Base-by-base conservation (phyloP, 2,113 vertebrate species). In the Tachysurus fulvidraco region DNA sequence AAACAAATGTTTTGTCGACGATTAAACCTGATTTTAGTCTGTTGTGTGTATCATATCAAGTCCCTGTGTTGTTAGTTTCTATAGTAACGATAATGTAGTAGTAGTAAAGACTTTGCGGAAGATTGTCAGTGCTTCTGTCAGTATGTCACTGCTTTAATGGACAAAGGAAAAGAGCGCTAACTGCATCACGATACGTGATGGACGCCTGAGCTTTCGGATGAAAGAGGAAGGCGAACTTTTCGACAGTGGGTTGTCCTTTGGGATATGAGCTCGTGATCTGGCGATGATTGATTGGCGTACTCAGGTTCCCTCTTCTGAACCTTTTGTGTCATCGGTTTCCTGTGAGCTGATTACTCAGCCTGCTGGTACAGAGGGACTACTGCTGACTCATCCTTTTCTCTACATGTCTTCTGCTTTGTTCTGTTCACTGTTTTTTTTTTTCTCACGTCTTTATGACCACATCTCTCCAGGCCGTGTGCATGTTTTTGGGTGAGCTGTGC, bases 401-500 rank as follows among this genome's bases (percentile, higher is more conserved):
- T 25, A 14, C 17, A n/a, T 21, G 6, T 54, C 64, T 81, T 7
- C 44, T 74, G 55, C 76, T 54, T 78, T 30, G 11, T 67, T 8
- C 50, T 55, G 50, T 7, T 30, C 44, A 36, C 41, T 36, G 36
- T 36, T 1, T 36, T 57, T 1, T 41, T 21, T 28, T 25, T 17
- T 67, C 62, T 50, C 50, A 5, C 19, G 21, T 79, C 25, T 67
- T 3, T 55, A 16, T 59, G 0, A 23, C 23, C 0, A 19, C 30
- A 0, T 12, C 23, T 67, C 81, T 87, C 0, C 90, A 98, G 97
- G 96, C 98, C 0, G 96, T 97, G 90, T 96, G 96, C 2, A 98
- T 99, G 97, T 99, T 98, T 92, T 92, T 98, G 87, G 97, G 97
- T 0, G 97, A 98, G 89, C 94, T 97, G 67, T 95, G 96, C 92